phyloP scores from a whole-genome alignment of 2,113 vertebrate genomes.

The Crotalus viridis region DNA sequence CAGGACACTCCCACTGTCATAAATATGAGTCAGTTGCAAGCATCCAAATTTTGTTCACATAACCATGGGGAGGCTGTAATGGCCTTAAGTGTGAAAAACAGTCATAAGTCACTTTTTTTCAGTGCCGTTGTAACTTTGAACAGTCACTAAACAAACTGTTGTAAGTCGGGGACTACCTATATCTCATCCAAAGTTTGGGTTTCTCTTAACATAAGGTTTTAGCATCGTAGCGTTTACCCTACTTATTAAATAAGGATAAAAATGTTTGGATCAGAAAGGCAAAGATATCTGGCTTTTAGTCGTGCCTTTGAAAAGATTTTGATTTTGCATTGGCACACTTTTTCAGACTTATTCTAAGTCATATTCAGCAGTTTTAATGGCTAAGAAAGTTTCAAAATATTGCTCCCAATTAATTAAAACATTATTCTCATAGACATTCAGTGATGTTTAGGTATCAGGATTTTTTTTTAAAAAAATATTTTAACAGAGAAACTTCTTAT shows the following conservation, averaged over 20 bases:
- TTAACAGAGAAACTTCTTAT: conserved; percentile 13
- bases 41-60: no score
- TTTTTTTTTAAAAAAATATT: not conserved
- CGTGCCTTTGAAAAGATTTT: not conserved
- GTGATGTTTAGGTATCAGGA: not conserved
- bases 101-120: no score
- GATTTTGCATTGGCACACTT: not conserved
- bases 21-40: no score
- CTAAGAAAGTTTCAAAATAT: conserved; percentile 6
- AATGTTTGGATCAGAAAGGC: not conserved
- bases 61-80: no score
- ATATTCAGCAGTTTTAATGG: not conserved
- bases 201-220: not conserved
- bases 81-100: no score
- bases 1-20: no score
- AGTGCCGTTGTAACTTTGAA: no score
- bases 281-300: not conserved
- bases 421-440: not conserved
- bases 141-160: no score
- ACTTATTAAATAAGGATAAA: not conserved
- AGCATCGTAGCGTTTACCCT: not conserved
- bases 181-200: not conserved
- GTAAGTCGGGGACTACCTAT: no score
- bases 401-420: not conserved
- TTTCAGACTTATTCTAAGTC: not conserved